Conservation (phyloP, 1,140 invertebrate species). For the Wiebesia pumilae region DNA sequence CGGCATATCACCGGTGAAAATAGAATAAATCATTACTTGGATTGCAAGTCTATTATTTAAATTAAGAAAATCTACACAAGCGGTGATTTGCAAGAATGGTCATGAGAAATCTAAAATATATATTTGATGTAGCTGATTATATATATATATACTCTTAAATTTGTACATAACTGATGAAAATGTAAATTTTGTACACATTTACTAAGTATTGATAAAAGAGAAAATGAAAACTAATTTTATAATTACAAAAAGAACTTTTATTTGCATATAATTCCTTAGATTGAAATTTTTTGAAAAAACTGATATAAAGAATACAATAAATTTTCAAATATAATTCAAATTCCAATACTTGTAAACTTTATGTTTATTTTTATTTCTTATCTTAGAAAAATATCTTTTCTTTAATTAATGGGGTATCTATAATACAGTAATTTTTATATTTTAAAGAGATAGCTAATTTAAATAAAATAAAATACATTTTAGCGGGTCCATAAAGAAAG, state of each 20-base stretch:
- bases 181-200: conserved; percentile 29
- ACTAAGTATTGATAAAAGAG: background rate
- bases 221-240: background rate
- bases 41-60: background rate
- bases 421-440: too few relatives aligned
- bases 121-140: conserved; percentile 1
- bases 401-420: too few relatives aligned
- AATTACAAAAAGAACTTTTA: background rate
- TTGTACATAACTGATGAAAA: conserved; percentile 24
- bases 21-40: background rate
- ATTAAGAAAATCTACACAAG: background rate
- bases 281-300: too few relatives aligned
- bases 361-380: background rate
- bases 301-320: background rate
- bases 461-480: too few relatives aligned
- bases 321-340: background rate
- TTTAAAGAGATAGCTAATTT: too few relatives aligned
- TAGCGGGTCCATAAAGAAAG: too few relatives aligned
- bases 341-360: background rate
- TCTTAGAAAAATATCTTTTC: too few relatives aligned
- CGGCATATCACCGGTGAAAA: background rate
- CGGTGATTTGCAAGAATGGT: background rate
- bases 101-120: conserved; percentile 23
- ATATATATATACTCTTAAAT: background rate
- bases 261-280: background rate